Evolutionary conservation across 2,797 vertebrate species (phyloP), one percentile per base, ranked within the genome.

Genomic region (Hypotaenidia philippensis): DNA sequence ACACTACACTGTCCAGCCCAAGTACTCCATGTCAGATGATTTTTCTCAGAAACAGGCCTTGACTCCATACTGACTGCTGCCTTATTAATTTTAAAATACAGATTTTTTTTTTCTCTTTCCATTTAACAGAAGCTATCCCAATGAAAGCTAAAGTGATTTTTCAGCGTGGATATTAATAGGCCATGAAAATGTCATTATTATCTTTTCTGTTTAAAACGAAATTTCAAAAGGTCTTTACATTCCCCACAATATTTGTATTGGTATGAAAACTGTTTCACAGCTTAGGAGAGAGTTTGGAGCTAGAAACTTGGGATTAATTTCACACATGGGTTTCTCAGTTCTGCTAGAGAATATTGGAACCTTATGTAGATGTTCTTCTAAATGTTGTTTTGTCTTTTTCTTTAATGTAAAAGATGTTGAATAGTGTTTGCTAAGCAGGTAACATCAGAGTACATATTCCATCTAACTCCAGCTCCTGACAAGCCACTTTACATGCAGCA

Each of bases 11-110:
- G 5, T 85, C 64, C 63, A 78, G 53, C 25, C 36, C 52, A 36
- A 93, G 63, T 60, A 69, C 49, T 89, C 49, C 36, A 13, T 11
- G 22, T 87, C 75, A 80, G 56, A 85, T 69, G 45, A 83, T 53
- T 88, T 94, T 94, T 87, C 83, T 84, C 41, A 75, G 63, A 84
- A 69, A 90, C 4, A 47, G 47, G 31, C 71, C 77, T 89, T 93
- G 82, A 22, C 44, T 82, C 47, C 1, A 0, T 45, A 71, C 23
- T 72, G 16, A 38, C n/a, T 32, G 81, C 65, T 38, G 82, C 80
- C 52, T 90, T 79, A 65, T 29, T 81, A 78, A 38, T 89, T 57
- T 25, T 23, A 82, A 83, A 81, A 77, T 19, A 12, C 12, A 34
- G 50, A 38, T 71, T 7, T 71, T 71, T 26, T 19, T 34, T 65